Base-by-base conservation (phyloP, 2,797 vertebrate species). In the Etheostoma perlongum region DNA sequence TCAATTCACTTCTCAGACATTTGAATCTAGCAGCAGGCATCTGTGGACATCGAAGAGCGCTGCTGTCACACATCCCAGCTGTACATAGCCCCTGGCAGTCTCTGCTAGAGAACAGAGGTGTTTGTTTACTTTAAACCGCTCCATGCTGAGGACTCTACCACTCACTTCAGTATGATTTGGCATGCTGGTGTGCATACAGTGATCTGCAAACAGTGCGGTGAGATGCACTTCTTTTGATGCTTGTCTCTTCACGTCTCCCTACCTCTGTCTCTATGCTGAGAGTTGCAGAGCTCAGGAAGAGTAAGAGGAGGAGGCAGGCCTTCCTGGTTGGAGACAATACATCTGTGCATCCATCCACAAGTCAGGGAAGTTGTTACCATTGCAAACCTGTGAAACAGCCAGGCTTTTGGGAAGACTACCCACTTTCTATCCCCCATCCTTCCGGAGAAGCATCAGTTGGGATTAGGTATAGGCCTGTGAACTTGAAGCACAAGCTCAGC, bases 81-180 rank as follows among this genome's bases (percentile, higher is more conserved):
- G 81, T 75, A 74, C 74, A 86, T 83, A 87, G 89, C 90, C 76
- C 12, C 68, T 21, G 74, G 91, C 87, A 66, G 64, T 78, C 82
- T 87, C 76, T 76, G 78, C 78, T 79, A 66, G 74, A 88, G 81
- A 78, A 83, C 54, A 83, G 53, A 74, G 66, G 78, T 88, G 81
- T 90, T 92, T 92, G 87, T 94, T 93, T 92, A 90, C 81, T 91
- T 88, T 78, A 81, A 21, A 79, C 76, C 42, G 30, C 71, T 81
- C 69, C 82, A 84, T 67, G 78, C 78, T 27, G 84, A 80, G 84
- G 79, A 76, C 89, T 86, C 77, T 59, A 59, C 79, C 84, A 86
- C 85, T 88, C 85, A 58, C 76, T 80, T 85, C 83, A 80, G 87
- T 69, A 46, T 55, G 80, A 84, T 74, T 78, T 62, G 74, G 54